Evolutionary conservation across 2,888 invertebrate genomes (phyloP).

Genomic region (Agriopis marginaria): DNA sequence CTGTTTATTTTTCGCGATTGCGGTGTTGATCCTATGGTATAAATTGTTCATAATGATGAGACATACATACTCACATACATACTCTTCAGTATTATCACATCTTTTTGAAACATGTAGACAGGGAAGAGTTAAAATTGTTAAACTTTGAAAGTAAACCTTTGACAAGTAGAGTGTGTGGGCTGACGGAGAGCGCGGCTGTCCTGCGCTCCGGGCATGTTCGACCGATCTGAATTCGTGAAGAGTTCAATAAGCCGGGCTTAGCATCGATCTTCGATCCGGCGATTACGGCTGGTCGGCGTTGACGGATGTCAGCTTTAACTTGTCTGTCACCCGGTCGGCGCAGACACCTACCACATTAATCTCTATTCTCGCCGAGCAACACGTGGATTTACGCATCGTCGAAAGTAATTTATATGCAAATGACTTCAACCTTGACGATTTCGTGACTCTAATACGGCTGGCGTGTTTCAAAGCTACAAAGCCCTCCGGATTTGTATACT

Average conservation of each 20-base stretch:
- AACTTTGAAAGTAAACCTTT: conserved; percentile 22
- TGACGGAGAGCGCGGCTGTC: conserved; percentile 39
- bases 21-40: no score
- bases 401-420: conserved; percentile 86
- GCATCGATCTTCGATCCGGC: conserved; percentile 82
- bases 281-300: conserved; percentile 80
- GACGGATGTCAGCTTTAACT: conserved; percentile 85
- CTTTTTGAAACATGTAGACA: no score
- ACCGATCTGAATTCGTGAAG: conserved; percentile 71
- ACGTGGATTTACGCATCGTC: conserved; percentile 83
- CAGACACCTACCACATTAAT: conserved; percentile 82
- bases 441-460: conserved; percentile 77
- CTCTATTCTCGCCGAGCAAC: conserved; percentile 82
- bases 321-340: conserved; percentile 79
- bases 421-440: conserved; percentile 81
- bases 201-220: conserved; percentile 59
- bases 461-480: conserved; percentile 66
- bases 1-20: no score
- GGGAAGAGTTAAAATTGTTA: no score
- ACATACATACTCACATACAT: no score
- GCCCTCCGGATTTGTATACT: conserved; percentile 61
- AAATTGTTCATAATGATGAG: no score
- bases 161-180: conserved; percentile 69
- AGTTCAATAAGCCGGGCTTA: conserved; percentile 84
- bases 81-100: no score